Evolutionary conservation across 2,113 vertebrate genomes (phyloP).

Genomic region (Butorides virescens): DNA sequence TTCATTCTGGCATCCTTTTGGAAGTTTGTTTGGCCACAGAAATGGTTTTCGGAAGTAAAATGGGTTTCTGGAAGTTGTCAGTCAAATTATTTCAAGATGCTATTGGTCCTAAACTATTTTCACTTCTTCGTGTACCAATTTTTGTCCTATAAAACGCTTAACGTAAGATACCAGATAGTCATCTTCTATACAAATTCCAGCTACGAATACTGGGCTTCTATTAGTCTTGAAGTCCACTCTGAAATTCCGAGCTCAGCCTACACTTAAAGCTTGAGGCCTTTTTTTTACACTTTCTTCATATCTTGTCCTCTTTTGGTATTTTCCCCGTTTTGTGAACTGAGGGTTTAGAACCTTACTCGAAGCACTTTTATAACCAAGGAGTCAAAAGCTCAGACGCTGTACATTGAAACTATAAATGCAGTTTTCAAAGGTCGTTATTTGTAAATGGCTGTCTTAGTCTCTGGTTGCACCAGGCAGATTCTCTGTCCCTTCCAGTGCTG

Average conservation of each 20-base stretch:
- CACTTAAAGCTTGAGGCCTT: not conserved
- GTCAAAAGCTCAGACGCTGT: not conserved
- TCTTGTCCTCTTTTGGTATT: slow-evolving; percentile 24
- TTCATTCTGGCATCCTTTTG: slow-evolving; percentile 10
- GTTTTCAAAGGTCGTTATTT: not conserved
- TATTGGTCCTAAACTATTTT: slow-evolving; percentile 31
- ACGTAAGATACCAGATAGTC: not conserved
- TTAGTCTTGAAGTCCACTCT: slow-evolving; percentile 9
- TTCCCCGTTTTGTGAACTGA: not conserved
- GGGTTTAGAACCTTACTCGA: slow-evolving; percentile 15
- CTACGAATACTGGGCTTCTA: slow-evolving; percentile 15
- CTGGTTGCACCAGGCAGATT: not conserved
- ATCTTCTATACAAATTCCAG: not conserved
- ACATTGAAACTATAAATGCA: not conserved
- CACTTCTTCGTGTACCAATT: not conserved
- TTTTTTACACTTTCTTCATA: not conserved
- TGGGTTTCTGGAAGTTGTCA: slow-evolving; percentile 53
- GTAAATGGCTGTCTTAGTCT: not conserved
- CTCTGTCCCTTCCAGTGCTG: slow-evolving; percentile 4
- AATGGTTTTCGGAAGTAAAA: slow-evolving; percentile 28
- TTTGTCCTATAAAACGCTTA: not conserved
- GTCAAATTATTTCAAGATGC: slow-evolving; percentile 38
- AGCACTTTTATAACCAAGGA: slow-evolving; percentile 47
- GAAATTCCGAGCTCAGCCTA: slow-evolving; percentile 30
- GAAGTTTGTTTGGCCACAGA: not conserved